Base-by-base conservation (phyloP, 2,888 invertebrate species). In the Smittia aterrima region DNA sequence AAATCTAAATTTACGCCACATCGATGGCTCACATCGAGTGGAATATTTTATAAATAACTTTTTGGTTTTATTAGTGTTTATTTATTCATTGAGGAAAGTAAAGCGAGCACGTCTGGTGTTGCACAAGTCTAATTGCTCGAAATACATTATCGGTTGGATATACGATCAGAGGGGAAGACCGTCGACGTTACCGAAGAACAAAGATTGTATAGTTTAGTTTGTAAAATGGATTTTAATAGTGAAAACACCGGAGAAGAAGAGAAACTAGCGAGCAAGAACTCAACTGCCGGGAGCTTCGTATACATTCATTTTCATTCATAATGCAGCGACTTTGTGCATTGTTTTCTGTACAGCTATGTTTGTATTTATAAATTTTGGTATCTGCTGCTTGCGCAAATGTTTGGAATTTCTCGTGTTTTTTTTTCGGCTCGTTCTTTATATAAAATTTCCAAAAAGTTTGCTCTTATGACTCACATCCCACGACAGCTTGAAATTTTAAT, bases 81-180 rank as follows among this genome's bases (percentile, higher is more conserved):
- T 70, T 70, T 70, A 70, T 70, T 70, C 70, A 70, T 68, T 41
- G 40, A 68, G 22, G 58, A 64, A 64, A 20, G 32, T 27, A 25
- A 27, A 27, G 24, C 24, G 64, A 64, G 64, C 64, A 70, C 70
- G 70, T 70, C 70, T 70, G 70, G 53, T 54, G 22, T 70, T 70
- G 70, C 70, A 70, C 70, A 70, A 70, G 11, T 70, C 41, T 70
- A 70, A 70, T 70, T 70, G 70, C 70, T 70, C 27, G 18, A 70
- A 70, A 70, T 70, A 70, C 70, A 70, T 70, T 70, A 70, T 54
- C 70, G 70, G n/a, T n/a, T 22, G 68, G 47, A 41, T 41, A 25
- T 68, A 41, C 47, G 41, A 18, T 7, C 58, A 3, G 47, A 3
- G 47, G 18, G 9, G 18, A 58, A 20, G n/a, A 9, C 4, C 1